Evolutionary conservation across 2,113 vertebrate species (phyloP).

Genomic region (Lepidothrix coronata): DNA sequence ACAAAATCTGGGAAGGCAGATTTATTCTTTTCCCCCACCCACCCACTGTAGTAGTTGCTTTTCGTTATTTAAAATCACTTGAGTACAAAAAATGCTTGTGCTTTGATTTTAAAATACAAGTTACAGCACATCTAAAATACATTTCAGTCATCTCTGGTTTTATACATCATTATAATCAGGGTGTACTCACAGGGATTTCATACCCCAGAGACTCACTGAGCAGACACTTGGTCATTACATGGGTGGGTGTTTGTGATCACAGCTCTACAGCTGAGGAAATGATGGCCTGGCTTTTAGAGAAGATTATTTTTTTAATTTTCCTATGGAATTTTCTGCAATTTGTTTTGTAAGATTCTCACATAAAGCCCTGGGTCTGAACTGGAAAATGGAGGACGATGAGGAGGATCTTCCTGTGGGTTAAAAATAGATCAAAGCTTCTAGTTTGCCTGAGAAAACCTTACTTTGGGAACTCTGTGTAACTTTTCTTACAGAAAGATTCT

Average conservation of each 20-base stretch:
- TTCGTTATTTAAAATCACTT: background rate
- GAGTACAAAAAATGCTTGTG: background rate
- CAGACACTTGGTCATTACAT: background rate
- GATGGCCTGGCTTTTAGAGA: background rate
- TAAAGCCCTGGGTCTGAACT: background rate
- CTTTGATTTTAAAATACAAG: background rate
- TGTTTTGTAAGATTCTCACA: background rate
- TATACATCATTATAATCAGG: background rate
- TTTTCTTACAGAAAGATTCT: background rate
- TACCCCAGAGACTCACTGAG: background rate
- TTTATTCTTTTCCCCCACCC: background rate
- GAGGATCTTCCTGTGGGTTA: background rate
- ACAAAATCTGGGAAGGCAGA: background rate
- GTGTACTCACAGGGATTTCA: background rate
- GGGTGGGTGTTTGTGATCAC: background rate
- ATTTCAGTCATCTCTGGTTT: background rate
- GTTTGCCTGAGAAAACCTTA: background rate
- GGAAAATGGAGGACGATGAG: background rate
- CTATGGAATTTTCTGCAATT: background rate
- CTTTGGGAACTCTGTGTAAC: background rate
- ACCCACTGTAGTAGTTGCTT: background rate
- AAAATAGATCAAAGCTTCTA: background rate
- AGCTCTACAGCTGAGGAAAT: background rate
- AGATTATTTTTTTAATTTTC: background rate
- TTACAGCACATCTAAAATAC: background rate